Base-by-base conservation (phyloP, 2,888 invertebrate species). In the Pyrrhia umbra region DNA sequence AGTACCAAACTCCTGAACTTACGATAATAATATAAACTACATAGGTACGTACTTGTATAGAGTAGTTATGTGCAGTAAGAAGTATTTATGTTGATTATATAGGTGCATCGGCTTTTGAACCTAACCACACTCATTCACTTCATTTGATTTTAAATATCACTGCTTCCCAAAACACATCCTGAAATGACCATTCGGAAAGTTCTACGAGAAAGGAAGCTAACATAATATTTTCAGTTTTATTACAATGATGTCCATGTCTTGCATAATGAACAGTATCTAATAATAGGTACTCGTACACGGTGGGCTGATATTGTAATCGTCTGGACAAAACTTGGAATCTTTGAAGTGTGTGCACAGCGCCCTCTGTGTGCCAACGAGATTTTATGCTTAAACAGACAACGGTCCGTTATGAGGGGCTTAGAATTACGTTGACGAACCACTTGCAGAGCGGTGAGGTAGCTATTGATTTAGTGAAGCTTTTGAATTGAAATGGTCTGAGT, bases 401-500 rank as follows among this genome's bases (percentile, higher is more conserved):
- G 25, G 55, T 49, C 68, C 40, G 42, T 66, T 70, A 55, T 63
- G 42, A 56, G 68, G 37, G 51, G 46, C 64, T 72, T 68, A 73
- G 42, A 51, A 71, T 69, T 59, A 67, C 40, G 58, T 57, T 39
- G 68, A 62, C 63, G 34, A 57, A 63, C 39, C 63, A 54, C 59
- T 70, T 56, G 8, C n/a, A n/a, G n/a, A n/a, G 13, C 27, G 45
- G 59, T 66, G 42, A 51, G 42, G 42, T 15, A 20, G 16, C 37
- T 50, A 62, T 49, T 62, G 46, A 58, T 55, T 46, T 34, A 34
- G 34, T n/a, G 13, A 34, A 6, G 13, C 20, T 43, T 18, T 9
- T 1, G 23, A 52, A 34, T 55, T 57, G 61, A 30, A 58, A 47
- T 47, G 21, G 6, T 6, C 40, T 21, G 16, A 23, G 4, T 30